These are phyloP conservation scores for Megaustenia siamemsis DNA, from an alignment of 2,888 invertebrate species.

Conservation along the genomic window DNA sequence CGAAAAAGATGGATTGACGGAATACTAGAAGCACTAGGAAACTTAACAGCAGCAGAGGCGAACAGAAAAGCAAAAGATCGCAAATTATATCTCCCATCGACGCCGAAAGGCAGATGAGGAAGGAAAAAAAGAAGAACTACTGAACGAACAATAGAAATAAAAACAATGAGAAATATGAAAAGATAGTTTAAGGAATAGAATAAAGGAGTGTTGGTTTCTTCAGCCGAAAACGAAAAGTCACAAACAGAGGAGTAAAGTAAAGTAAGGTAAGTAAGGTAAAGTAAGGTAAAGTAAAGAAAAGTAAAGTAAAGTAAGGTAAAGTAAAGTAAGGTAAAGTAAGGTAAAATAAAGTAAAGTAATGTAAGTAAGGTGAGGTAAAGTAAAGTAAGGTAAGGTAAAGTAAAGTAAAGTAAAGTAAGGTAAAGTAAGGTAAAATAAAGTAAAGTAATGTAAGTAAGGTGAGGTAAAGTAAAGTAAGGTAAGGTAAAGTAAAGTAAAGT, in stretches of 20 bases:
- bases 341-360: neutral
- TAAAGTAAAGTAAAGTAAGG: neutral
- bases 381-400: neutral
- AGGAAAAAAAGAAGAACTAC: neutral
- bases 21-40: too few relatives aligned
- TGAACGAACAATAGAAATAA: neutral
- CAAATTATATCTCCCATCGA: too few relatives aligned
- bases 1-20: too few relatives aligned
- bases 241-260: neutral
- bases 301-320: neutral
- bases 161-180: neutral
- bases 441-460: too few relatives aligned
- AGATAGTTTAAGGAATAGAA: neutral
- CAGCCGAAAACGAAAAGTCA: neutral
- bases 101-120: too few relatives aligned
- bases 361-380: too few relatives aligned
- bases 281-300: neutral
- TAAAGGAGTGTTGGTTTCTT: neutral
- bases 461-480: neutral
- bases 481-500: neutral
- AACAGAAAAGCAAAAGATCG: too few relatives aligned
- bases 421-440: neutral
- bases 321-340: neutral
- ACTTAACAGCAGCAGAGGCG: too few relatives aligned
- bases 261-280: neutral